phyloP scores from a whole-genome alignment of 2,113 vertebrate genomes.

The Tragelaphus strepsiceros region DNA sequence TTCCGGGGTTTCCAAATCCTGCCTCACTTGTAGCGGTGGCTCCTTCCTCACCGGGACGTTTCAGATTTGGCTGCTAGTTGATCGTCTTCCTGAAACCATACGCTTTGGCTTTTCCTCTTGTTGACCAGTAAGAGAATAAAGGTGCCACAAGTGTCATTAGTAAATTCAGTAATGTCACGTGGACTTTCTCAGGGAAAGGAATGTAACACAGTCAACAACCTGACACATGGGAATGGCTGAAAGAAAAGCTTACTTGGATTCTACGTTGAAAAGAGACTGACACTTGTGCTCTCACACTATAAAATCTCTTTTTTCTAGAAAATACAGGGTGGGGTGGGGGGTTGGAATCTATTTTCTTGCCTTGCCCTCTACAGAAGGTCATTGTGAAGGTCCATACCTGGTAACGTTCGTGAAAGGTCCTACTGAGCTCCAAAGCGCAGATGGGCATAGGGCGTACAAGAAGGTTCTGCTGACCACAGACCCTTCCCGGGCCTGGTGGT shows the following conservation, averaged over 20 bases:
- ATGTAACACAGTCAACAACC: not conserved
- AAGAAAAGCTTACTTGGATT: not conserved
- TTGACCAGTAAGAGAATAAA: not conserved
- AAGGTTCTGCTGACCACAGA: not conserved
- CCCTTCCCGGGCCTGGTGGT: not conserved
- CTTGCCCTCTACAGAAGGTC: not conserved
- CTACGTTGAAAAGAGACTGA: not conserved
- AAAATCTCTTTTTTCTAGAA: not conserved
- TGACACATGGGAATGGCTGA: not conserved
- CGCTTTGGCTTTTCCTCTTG: not conserved
- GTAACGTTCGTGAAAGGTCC: not conserved
- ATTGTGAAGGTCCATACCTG: not conserved
- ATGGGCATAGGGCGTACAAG: not conserved
- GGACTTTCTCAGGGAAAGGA: not conserved
- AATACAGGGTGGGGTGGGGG: not conserved
- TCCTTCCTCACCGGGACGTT: not conserved
- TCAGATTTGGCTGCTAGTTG: not conserved
- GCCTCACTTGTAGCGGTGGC: not conserved
- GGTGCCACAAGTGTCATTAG: not conserved
- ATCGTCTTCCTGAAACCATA: not conserved
- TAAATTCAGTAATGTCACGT: not conserved
- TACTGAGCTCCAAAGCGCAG: not conserved
- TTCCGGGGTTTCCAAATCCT: not conserved
- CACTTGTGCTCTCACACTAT: not conserved
- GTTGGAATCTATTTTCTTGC: not conserved